These are phyloP conservation scores for Ephialtes manifestator DNA, from an alignment of 2,888 invertebrate species.

Conservation along the genomic window DNA sequence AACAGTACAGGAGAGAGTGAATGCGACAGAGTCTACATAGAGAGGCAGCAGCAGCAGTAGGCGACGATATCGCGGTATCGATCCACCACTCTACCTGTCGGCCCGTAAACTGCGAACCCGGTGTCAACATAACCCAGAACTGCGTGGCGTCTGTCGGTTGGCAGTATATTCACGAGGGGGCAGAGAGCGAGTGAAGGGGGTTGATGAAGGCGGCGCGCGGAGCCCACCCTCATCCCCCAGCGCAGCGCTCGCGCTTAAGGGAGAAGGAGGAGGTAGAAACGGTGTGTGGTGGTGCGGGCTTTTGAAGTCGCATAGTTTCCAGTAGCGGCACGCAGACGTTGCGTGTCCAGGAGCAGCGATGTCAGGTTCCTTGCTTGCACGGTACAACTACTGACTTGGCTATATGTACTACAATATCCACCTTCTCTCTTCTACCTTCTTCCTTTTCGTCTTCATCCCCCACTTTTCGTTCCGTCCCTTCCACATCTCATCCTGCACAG, in stretches of 20 bases:
- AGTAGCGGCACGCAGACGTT: constrained; percentile 82
- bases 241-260: constrained; percentile 19
- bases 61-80: constrained; percentile 76
- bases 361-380: constrained; percentile 62
- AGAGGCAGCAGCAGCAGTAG: constrained; percentile 46
- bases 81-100: constrained; percentile 72
- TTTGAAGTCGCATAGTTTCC: constrained; percentile 82
- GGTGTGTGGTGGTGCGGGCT: constrained; percentile 72
- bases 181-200: constrained; percentile 47
- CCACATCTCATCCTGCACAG: constrained; percentile 12
- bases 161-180: constrained; percentile 72
- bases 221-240: constrained; percentile 16
- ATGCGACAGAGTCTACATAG: constrained; percentile 10
- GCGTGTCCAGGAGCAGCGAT: constrained; percentile 79
- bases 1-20: constrained; percentile 7
- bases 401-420: constrained; percentile 23
- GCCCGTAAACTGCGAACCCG: constrained; percentile 76
- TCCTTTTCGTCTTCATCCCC: constrained; percentile 33
- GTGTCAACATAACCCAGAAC: constrained; percentile 77
- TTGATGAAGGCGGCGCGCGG: constrained; percentile 45
- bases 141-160: constrained; percentile 74
- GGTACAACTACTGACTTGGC: constrained; percentile 49
- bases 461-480: constrained; percentile 2
- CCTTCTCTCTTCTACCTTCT: constrained; percentile 12
- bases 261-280: constrained; percentile 20